These are phyloP conservation scores for Polymixis flavicincta DNA, from an alignment of 2,888 invertebrate species.

Conservation along the genomic window DNA sequence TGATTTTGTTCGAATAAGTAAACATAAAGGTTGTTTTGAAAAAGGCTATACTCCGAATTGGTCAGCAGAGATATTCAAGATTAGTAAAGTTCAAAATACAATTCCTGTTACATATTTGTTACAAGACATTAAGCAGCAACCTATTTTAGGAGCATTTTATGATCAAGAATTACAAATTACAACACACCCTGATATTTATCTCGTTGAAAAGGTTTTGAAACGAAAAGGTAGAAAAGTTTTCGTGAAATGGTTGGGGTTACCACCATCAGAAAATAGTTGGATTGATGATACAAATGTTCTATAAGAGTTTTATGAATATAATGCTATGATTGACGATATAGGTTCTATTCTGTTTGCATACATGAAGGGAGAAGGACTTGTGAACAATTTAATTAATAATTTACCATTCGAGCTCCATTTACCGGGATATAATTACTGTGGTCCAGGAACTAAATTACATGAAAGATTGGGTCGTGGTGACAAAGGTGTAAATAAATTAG, in stretches of 20 bases:
- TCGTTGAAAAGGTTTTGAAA: too few relatives aligned
- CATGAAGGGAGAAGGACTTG: not conserved
- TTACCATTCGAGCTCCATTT: not conserved
- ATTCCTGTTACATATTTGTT: conserved; percentile 49
- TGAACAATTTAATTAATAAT: not conserved
- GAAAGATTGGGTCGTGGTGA: too few relatives aligned
- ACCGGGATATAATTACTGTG: not conserved
- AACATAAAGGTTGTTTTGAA: conserved; percentile 41
- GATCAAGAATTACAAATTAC: too few relatives aligned
- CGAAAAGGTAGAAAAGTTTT: too few relatives aligned
- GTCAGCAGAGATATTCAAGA: conserved; percentile 59
- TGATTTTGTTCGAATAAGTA: conserved; percentile 51
- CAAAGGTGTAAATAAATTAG: too few relatives aligned
- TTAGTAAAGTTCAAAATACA: conserved; percentile 48
- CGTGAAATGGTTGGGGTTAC: not conserved
- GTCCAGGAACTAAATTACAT: too few relatives aligned
- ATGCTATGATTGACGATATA: not conserved
- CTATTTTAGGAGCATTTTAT: conserved; percentile 8
- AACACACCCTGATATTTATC: too few relatives aligned
- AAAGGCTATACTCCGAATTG: conserved; percentile 54
- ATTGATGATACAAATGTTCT: too few relatives aligned
- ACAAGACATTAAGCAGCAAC: conserved; percentile 34
- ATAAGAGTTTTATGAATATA: not conserved
- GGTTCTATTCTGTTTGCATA: not conserved
- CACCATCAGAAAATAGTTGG: too few relatives aligned